phyloP scores from a whole-genome alignment of 1,140 invertebrate species.

The Odontomachus brunneus region DNA sequence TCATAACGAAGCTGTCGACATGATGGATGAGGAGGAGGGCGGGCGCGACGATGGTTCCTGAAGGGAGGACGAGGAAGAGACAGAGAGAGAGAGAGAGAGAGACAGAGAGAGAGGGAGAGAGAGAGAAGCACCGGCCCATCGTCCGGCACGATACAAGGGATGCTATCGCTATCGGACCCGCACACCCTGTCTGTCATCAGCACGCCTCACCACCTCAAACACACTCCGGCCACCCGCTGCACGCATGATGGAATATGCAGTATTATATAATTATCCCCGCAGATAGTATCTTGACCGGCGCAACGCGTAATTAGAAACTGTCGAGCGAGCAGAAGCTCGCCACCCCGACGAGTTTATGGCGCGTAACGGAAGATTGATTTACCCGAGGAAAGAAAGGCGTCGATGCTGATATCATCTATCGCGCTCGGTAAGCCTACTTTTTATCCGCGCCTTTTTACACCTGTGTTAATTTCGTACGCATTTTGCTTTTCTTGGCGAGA shows the following conservation, averaged over 20 bases:
- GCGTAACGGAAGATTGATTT: conserved; percentile 56
- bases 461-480: no score
- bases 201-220: conserved; percentile 83
- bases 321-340: conserved; percentile 58
- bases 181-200: conserved; percentile 83
- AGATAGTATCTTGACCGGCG: conserved; percentile 73
- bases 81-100: no score
- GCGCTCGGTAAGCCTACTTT: not conserved
- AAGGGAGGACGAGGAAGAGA: conserved; percentile 77
- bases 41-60: conserved; percentile 75
- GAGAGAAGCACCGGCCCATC: conserved; percentile 72
- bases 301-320: conserved; percentile 78
- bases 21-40: conserved; percentile 82
- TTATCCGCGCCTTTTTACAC: not conserved
- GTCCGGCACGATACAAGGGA: conserved; percentile 80
- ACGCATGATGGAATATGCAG: conserved; percentile 79
- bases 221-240: conserved; percentile 77
- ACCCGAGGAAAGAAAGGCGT: conserved; percentile 22
- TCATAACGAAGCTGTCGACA: conserved; percentile 84
- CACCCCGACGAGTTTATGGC: conserved; percentile 54
- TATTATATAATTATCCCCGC: conserved; percentile 79
- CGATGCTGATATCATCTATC: not conserved
- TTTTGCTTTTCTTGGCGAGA: no score
- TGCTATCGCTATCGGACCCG: conserved; percentile 81
- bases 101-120: conserved; percentile 77